Evolutionary conservation across 2,888 invertebrate genomes (phyloP).

Genomic region (Automeris io): DNA sequence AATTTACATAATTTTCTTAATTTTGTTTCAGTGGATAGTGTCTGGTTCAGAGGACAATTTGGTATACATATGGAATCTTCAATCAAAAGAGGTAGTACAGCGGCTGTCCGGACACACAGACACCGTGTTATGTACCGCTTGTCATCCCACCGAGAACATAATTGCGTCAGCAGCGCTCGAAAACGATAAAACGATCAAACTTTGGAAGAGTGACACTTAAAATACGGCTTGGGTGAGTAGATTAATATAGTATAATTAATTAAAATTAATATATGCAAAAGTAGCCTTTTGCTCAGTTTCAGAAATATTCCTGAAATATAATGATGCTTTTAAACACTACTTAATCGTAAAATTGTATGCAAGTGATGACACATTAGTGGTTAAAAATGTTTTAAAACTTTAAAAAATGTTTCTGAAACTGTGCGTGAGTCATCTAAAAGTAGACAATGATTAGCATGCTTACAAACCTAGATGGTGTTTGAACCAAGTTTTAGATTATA

Average conservation of each 20-base stretch:
- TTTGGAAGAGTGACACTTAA: conserved; percentile 98
- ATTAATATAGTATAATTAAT: neutral
- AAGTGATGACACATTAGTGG: no score
- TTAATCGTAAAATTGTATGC: no score
- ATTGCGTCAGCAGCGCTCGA: conserved; percentile 99
- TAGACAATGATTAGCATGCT: no score
- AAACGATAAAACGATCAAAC: conserved; percentile 98
- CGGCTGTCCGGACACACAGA: conserved; percentile 97
- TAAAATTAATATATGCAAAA: no score
- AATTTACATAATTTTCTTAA: neutral
- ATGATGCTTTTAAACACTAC: no score
- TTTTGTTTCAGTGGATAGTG: conserved; percentile 94
- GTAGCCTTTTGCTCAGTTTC: no score
- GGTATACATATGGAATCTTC: conserved; percentile 99
- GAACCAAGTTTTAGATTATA: no score
- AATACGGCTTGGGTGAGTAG: conserved; percentile 26
- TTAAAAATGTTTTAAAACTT: no score
- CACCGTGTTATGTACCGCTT: conserved; percentile 97
- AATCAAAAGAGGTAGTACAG: conserved; percentile 99
- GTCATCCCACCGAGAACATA: conserved; percentile 99
- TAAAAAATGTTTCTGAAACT: no score
- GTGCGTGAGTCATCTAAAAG: no score
- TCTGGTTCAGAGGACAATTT: conserved; percentile 99
- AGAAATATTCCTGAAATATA: no score
- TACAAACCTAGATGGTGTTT: no score